Base-by-base conservation (phyloP, 2,797 vertebrate species). In the Sebastes dallii region DNA sequence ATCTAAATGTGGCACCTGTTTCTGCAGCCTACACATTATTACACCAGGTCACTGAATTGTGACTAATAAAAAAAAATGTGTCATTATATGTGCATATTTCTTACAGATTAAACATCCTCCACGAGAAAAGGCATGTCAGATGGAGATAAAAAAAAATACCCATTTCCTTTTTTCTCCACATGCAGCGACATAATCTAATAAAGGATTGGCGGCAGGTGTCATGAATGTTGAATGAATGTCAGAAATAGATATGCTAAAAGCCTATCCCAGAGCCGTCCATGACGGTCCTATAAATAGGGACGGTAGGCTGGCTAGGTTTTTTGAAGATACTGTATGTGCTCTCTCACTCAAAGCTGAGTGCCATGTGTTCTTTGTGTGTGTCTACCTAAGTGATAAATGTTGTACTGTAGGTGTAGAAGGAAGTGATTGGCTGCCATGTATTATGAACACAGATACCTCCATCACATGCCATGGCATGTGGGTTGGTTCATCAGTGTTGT, bases 221-320 rank as follows among this genome's bases (percentile, higher is more conserved):
- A 92, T 95, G 75, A 95, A 94, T 94, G 91, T 93, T 95, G 91
- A 84, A 95, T 94, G 94, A 90, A 92, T 60, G 88, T 94, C 92
- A 92, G 90, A 91, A 95, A 95, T 94, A 94, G 93, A 95, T 93
- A 92, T 89, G 91, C 91, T 94, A 91, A 94, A 94, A 95, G 92
- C 93, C 90, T 75, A 29, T 92, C 88, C 88, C 86, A 85, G 86
- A 90, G 90, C 90, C 77, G 60, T 88, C 81, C 83, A 84, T 84
- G 89, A 75, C 86, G 68, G 87, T 79, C 74, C 90, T 93, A 93
- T 93, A 94, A 92, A 91, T 93, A 94, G 91, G 68, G 69, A 80
- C n/a, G 74, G 42, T 29, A 82, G 89, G 69, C 83, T 77, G 71
- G 61, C 74, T 25, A 10, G 56, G 65, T 68, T 84, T 90, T 70